Base-by-base conservation (phyloP, 2,113 vertebrate genomes). In the Falco punctatus region DNA sequence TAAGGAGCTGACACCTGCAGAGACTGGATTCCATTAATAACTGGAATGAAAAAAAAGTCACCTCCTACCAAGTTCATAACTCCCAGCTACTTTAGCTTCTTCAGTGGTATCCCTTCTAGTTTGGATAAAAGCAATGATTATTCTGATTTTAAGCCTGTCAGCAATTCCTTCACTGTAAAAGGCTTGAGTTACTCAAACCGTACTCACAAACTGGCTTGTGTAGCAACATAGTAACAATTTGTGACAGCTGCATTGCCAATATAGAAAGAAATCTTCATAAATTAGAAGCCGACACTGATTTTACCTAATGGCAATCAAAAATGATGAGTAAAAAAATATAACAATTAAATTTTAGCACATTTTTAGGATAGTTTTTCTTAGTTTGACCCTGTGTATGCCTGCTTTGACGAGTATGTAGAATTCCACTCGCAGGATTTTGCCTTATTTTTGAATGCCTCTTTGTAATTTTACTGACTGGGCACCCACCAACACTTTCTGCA, bases 121-220 rank as follows among this genome's bases (percentile, higher is more conserved):
- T 58, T 91, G 35, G 40, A 75, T 44, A 91, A 83, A 51, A 94
- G 33, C 62, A 92, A 46, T 9, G 9, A 27, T 32, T 22, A 40
- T 69, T 90, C 28, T 57, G 35, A 62, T 62, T 91, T 84, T 61
- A 90, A 74, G 38, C 40, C 85, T 86, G 70, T 35, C 78, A 88
- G 77, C 82, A 86, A 92, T 38, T 81, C 74, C 69, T 95, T 96
- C 65, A 48, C 78, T 83, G 13, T 58, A 42, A 80, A 94, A 96
- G 81, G 95, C 80, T 81, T 81, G 83, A 93, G 90, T 96, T 96
- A 94, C 40, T 52, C 83, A 57, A 88, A 80, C 64, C 81, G 83
- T 38, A 83, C 70, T 88, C 86, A 73, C 55, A 87, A 90, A 59
- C 28, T 95, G 85, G 86, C 70, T 96, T 54, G 49, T 84, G 84